These are phyloP conservation scores for Charina bottae DNA, from an alignment of 2,113 vertebrate species.

Conservation along the genomic window DNA sequence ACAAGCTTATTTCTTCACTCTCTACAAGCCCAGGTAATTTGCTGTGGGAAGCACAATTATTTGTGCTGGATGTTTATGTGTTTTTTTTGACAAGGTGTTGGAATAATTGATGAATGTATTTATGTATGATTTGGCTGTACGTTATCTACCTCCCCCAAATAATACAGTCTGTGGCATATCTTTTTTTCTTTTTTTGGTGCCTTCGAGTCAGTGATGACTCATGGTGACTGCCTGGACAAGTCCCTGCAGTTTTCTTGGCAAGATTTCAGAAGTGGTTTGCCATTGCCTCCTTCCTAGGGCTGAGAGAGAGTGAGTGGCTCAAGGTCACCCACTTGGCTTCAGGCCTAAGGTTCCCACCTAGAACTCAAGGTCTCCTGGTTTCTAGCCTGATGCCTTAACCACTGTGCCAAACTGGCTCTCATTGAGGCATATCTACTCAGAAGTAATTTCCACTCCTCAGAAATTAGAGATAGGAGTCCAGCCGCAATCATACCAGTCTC, in stretches of 20 bases:
- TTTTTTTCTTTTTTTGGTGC: not conserved
- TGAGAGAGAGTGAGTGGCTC: too few relatives aligned
- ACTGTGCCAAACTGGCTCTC: not conserved
- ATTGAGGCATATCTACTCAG: not conserved
- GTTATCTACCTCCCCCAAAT: not conserved
- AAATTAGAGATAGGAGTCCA: not conserved
- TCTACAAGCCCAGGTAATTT: not conserved
- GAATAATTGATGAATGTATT: not conserved
- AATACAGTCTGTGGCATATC: not conserved
- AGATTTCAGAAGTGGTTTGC: too few relatives aligned
- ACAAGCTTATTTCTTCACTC: not conserved
- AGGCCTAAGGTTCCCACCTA: not conserved
- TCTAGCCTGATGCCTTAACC: not conserved
- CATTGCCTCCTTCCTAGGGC: not conserved
- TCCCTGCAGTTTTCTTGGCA: too few relatives aligned
- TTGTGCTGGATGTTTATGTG: not conserved
- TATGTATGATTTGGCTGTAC: not conserved
- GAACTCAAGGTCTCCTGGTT: not conserved
- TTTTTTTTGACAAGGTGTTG: not conserved
- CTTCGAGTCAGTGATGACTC: too few relatives aligned
- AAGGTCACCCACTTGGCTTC: not conserved
- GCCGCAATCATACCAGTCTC: not conserved
- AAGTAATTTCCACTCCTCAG: not conserved
- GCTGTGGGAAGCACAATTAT: not conserved
- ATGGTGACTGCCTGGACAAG: too few relatives aligned